Evolutionary conservation across 2,113 vertebrate species (phyloP), one percentile per base, ranked within the genome.

Genomic region (Thymallus thymallus): DNA sequence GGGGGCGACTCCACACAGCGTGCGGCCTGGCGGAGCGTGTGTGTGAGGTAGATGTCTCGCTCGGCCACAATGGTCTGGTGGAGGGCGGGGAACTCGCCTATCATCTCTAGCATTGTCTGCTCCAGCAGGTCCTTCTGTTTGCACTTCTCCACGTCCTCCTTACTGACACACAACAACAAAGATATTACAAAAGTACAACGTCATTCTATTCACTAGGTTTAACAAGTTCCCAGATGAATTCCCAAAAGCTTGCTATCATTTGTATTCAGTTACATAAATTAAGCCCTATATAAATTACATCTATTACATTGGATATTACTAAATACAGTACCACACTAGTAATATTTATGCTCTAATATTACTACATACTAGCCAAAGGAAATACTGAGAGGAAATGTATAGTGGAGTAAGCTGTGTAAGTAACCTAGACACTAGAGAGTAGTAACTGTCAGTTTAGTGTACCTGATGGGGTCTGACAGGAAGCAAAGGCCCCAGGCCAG

Each of bases 61-160:
- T 99, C 98, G 0, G 97, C 96, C 76, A 99, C 97, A 1, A 99
- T 99, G 0, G 98, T 98, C 79, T 97, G 95, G 83, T 99, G 98
- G 74, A 99, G 95, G 80, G 98, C 96, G 10, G 98, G 98, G 81
- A 99, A 99, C 89, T 99, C 98, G 46, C 98, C 98, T 2, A 99
- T 97, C 97, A 99, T 99, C 90, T 99, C 98, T 0, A 96, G 95
- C 98, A 99, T 99, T 86, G 97, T 98, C 91, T 99, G 98, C 83
- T 99, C 97, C 86, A 99, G 90, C 73, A 99, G 92, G 89, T 99
- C 98, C 86, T 98, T 99, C 90, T 98, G 98, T 88, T 99, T 99
- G 80, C 97, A 99, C 75, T 98, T 98, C 80, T 99, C 98, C 68
- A 99, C 97, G 1, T 99, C 98, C 69, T 99, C 98, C 89, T 99